These are phyloP conservation scores for Oreochromis grahami DNA, from an alignment of 2,797 vertebrate species.

Conservation along the genomic window DNA sequence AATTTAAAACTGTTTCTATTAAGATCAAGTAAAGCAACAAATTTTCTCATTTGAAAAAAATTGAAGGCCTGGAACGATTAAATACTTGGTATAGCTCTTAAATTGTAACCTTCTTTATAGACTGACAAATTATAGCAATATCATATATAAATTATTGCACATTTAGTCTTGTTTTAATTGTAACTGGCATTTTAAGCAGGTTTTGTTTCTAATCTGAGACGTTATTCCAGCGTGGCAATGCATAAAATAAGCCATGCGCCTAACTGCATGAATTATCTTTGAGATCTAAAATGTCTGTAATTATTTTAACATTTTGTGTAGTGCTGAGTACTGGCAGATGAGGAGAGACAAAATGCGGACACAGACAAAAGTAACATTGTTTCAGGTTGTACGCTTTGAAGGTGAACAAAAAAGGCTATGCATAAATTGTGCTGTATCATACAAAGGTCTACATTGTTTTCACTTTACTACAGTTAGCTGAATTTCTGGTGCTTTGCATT, in stretches of 20 bases:
- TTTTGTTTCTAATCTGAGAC: background rate
- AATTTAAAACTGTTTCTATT: background rate
- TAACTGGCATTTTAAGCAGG: background rate
- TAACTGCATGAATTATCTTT: background rate
- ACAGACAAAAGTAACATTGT: background rate
- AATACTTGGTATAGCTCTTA: background rate
- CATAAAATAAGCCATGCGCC: background rate
- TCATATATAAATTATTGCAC: too few species aligned
- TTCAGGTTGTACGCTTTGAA: constrained; percentile 20
- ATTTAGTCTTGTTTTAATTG: background rate
- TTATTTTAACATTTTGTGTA: background rate
- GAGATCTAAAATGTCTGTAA: background rate
- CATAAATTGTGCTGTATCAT: constrained; percentile 4
- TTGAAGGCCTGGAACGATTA: background rate
- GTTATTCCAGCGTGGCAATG: fast-evolving
- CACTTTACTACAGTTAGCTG: background rate
- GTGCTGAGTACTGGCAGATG: background rate
- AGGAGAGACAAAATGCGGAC: background rate
- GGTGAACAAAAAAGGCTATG: constrained; percentile 10
- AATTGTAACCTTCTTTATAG: background rate
- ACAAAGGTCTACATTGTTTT: constrained; percentile 15
- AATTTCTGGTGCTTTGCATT: background rate
- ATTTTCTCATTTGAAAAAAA: background rate
- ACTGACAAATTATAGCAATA: background rate
- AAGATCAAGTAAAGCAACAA: background rate